Evolutionary conservation across 2,888 invertebrate species (phyloP).

Genomic region (Drosophila neutralis): DNA sequence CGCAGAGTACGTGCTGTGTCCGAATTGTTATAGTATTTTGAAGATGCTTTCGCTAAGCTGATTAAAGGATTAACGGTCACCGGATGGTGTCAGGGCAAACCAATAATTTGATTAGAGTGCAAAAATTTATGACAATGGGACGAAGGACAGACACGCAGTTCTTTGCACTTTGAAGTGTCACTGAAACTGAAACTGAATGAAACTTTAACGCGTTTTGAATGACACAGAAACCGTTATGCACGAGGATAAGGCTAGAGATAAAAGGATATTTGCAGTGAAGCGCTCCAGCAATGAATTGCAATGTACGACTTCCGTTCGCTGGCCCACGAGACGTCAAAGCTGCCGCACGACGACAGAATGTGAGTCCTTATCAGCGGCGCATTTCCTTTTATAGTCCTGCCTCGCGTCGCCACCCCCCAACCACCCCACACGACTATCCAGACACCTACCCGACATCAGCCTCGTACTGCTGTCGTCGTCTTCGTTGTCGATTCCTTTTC

Average conservation of each 20-base stretch:
- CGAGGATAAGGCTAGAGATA: conserved; percentile 7
- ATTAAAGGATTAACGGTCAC: conserved; percentile 53
- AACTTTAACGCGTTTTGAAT: conserved; percentile 37
- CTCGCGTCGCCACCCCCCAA: conserved; percentile 21
- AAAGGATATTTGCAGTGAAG: conserved; percentile 15
- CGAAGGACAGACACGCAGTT: conserved; percentile 39
- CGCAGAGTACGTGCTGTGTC: background rate
- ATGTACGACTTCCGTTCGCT: conserved; percentile 44
- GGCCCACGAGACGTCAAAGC: conserved; percentile 70
- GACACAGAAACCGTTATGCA: conserved; percentile 61
- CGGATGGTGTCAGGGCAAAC: conserved; percentile 47
- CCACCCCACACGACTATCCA: background rate
- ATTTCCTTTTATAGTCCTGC: conserved; percentile 83
- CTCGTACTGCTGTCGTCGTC: conserved; percentile 5
- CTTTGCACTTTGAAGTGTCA: conserved; percentile 13
- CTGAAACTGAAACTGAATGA: conserved; percentile 26
- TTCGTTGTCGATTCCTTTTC: background rate
- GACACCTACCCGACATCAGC: conserved; percentile 7
- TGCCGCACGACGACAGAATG: conserved; percentile 82
- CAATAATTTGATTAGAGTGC: conserved; percentile 68
- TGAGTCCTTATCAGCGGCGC: conserved; percentile 79
- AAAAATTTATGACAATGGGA: conserved; percentile 39
- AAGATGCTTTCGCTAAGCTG: conserved; percentile 32
- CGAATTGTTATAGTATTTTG: background rate
- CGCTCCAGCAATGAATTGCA: conserved; percentile 24